phyloP scores from a whole-genome alignment of 2,888 invertebrate genomes.

The Nomada fucata region DNA sequence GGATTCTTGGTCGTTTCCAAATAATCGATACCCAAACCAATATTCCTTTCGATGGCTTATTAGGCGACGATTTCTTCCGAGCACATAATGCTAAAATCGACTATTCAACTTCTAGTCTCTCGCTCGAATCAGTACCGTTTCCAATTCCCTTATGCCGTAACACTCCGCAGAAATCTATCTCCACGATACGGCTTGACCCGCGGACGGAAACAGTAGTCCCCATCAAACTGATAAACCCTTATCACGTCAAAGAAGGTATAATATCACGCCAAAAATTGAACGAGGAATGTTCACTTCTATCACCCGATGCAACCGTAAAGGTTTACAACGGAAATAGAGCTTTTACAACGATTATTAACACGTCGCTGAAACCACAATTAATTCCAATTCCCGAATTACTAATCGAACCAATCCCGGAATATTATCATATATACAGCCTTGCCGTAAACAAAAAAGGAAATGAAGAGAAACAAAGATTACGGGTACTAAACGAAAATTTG shows the following conservation, averaged over 20 bases:
- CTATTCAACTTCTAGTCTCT: not conserved
- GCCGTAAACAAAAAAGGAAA: not conserved
- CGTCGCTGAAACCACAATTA: not conserved
- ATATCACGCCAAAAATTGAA: constrained; percentile 13
- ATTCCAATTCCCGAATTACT: constrained; percentile 10
- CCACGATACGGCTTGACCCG: constrained; percentile 6
- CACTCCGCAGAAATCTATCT: not conserved
- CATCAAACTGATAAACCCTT: constrained; percentile 19
- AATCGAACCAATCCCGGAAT: not conserved
- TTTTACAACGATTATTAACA: not conserved
- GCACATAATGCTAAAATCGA: constrained; percentile 1
- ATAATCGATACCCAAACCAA: not conserved
- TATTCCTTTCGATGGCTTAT: constrained; percentile 20
- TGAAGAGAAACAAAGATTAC: not conserved
- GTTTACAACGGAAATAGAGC: not conserved
- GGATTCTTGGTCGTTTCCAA: constrained; percentile 10
- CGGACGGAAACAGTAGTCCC: constrained; percentile 19
- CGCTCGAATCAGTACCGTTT: not conserved
- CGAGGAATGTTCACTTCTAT: not conserved
- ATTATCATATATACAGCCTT: not conserved
- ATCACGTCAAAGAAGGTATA: constrained; percentile 4
- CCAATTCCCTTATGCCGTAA: constrained; percentile 2
- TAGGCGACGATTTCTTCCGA: constrained; percentile 15
- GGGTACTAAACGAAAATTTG: not conserved
- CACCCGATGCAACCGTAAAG: too few species aligned